phyloP scores from a whole-genome alignment of 2,888 invertebrate species.

The Homarus gammarus region DNA sequence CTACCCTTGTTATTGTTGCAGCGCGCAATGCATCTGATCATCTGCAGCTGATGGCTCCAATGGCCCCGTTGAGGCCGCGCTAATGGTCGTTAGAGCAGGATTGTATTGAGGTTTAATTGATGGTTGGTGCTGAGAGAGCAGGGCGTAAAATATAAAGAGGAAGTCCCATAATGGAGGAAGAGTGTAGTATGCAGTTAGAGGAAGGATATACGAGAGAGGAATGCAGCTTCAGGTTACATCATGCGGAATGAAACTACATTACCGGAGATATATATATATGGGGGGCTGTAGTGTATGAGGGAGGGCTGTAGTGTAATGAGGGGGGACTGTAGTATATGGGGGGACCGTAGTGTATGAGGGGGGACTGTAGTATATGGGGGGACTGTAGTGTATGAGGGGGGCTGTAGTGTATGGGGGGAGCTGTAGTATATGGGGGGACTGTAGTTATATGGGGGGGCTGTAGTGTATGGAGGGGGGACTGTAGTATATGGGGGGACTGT shows the following conservation, averaged over 20 bases:
- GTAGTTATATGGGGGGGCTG: too few relatives aligned
- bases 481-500: too few relatives aligned
- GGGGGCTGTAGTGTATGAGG: too few relatives aligned
- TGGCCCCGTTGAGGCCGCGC: constrained; percentile 44
- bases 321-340: too few relatives aligned
- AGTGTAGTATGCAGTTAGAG: constrained; percentile 8
- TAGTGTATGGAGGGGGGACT: too few relatives aligned
- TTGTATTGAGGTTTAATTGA: constrained; percentile 51
- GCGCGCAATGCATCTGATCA: constrained; percentile 54
- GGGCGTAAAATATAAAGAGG: constrained; percentile 43
- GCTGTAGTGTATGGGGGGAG: too few relatives aligned
- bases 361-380: too few relatives aligned
- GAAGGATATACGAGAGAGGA: constrained; percentile 32
- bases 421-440: too few relatives aligned
- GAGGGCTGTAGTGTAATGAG: too few relatives aligned
- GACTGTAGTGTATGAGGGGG: too few relatives aligned
- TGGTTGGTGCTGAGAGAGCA: constrained; percentile 41
- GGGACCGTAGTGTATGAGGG: too few relatives aligned
- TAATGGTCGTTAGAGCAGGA: constrained; percentile 51
- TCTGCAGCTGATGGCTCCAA: constrained; percentile 57
- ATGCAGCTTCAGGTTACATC: constrained; percentile 32
- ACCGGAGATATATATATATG: constrained; percentile 19
- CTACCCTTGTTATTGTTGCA: constrained; percentile 51
- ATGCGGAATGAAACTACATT: constrained; percentile 38
- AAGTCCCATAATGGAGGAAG: constrained; percentile 23